Percentiles rank a stretch among this genome's conserved stretches.
phyloP scores from a whole-genome alignment of 2,113 vertebrate species.

The Alces alces region DNA sequence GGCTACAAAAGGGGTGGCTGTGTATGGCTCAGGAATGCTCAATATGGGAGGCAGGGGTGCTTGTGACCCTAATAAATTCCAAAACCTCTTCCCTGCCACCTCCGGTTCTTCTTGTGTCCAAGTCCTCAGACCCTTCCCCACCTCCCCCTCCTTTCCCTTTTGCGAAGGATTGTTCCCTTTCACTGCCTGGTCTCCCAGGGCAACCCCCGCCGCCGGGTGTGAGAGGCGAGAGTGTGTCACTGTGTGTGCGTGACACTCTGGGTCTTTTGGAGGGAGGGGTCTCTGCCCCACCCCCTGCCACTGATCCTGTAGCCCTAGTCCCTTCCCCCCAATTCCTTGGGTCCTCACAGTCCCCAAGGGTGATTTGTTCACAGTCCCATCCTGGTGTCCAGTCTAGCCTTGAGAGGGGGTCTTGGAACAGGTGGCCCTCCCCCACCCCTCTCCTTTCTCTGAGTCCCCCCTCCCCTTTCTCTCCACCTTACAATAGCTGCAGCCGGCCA shows the following conservation, averaged over 20 bases:
- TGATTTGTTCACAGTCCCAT: slow-evolving; percentile 44
- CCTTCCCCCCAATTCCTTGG: not conserved
- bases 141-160: slow-evolving; percentile 68
- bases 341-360: slow-evolving; percentile 32
- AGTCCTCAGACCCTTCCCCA: slow-evolving; percentile 70
- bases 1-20: slow-evolving; percentile 64
- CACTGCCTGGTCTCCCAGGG: slow-evolving; percentile 75
- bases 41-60: slow-evolving; percentile 68
- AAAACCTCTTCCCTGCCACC: slow-evolving; percentile 76
- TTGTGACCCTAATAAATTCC: slow-evolving; percentile 77
- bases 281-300: slow-evolving; percentile 24
- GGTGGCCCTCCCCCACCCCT: slow-evolving; percentile 68
- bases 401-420: slow-evolving; percentile 69
- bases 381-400: slow-evolving; percentile 61
- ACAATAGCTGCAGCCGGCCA: slow-evolving; percentile 75
- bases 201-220: slow-evolving; percentile 74
- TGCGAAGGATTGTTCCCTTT: slow-evolving; percentile 72
- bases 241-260: slow-evolving; percentile 65
- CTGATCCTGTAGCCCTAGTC: not conserved
- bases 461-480: slow-evolving; percentile 64
- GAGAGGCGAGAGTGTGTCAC: slow-evolving; percentile 67
- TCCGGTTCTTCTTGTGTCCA: slow-evolving; percentile 73
- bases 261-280: slow-evolving; percentile 50
- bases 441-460: slow-evolving; percentile 54
- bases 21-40: slow-evolving; percentile 64